Evolutionary conservation across 2,888 invertebrate genomes (phyloP), one percentile per base, ranked within the genome.

Genomic region (Argyra leucocephala): DNA sequence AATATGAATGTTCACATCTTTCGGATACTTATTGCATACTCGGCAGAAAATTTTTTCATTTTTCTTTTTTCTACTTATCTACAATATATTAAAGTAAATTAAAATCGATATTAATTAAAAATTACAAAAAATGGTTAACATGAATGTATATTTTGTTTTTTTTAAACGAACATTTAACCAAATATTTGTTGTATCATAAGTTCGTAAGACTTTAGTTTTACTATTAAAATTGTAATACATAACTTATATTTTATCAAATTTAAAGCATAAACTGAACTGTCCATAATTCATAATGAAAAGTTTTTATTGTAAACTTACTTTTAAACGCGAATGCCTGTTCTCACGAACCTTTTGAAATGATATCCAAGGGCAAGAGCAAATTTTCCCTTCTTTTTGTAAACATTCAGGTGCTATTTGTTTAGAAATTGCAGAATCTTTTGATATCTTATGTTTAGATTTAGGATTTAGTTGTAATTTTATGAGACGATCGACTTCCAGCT

Each of bases 401-500:
- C 67, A 66, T 37, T 66, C 67, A 73, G 77, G 66, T 22, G 69
- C 67, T 21, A 67, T 67, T 57, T 69, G 69, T 22, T 65, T 3
- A 6, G 9, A 10, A 31, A 31, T 31, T 7, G 64, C 68, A 67
- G 24, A 67, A 36, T 15, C 64, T 62, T 61, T 69, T 69, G n/a
- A n/a, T n/a, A n/a, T n/a, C n/a, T n/a, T n/a, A n/a, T n/a, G n/a
- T 58, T 67, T 69, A 22, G 65, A 31, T 63, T 68, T 70, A 58
- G 60, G 63, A 63, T 66, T 67, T 57, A 65, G 36, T 58, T 67
- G 67, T 15, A 86, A 75, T 76, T 85, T 86, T 73, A 82, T 81
- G 63, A 91, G 80, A 71, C 87, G 86, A 68, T 90, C 89, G 69
- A 94, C 82, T 81, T 95, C 95, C 68, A 90, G 83, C 62, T 85